These are phyloP conservation scores for Illadopsis cleaveri DNA, from an alignment of 2,113 vertebrate species.

Conservation along the genomic window DNA sequence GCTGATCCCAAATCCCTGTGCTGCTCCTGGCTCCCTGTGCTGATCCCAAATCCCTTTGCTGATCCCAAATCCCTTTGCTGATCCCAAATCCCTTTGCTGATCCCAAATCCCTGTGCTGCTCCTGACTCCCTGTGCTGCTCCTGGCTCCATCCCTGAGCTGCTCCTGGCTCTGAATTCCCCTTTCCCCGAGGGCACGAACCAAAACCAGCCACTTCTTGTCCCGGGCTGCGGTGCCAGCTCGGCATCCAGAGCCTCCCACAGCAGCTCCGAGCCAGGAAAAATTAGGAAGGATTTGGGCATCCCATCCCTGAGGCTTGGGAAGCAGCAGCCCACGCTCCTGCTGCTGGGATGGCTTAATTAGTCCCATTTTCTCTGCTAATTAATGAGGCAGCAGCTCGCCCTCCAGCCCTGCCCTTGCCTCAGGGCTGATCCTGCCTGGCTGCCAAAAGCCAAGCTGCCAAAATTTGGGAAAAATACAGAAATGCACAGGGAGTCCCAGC, in stretches of 20 bases:
- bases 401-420: background rate
- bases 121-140: background rate
- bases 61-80: background rate
- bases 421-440: background rate
- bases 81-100: background rate
- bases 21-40: background rate
- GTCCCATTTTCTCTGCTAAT: constrained; percentile 39
- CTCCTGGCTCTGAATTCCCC: background rate
- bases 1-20: no score
- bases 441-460: constrained; percentile 14
- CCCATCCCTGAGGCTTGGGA: constrained; percentile 5
- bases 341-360: constrained; percentile 11
- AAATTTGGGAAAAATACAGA: background rate
- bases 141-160: background rate
- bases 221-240: background rate
- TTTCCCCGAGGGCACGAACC: background rate
- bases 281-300: background rate
- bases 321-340: constrained; percentile 5
- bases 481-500: no score
- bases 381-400: constrained; percentile 44
- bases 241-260: constrained; percentile 36
- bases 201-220: constrained; percentile 13
- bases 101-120: no score
- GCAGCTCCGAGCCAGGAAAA: constrained; percentile 2
- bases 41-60: background rate